Conservation (phyloP, 2,888 invertebrate genomes). For the Pharmacophagus antenor region DNA sequence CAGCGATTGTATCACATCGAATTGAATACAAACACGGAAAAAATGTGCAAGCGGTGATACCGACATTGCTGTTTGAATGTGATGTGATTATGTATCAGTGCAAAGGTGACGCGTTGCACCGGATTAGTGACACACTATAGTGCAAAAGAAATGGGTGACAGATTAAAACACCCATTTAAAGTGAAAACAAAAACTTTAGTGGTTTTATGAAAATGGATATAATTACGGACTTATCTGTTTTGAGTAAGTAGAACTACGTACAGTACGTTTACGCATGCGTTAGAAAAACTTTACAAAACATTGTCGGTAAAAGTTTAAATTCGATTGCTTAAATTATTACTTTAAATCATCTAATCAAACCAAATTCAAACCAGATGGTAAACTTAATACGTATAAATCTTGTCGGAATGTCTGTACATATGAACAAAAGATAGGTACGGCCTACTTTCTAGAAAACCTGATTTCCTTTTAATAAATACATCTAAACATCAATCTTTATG, state of each 20-base stretch:
- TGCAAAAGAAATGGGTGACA: constrained; percentile 75
- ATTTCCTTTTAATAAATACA: constrained; percentile 17
- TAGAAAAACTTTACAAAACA: not conserved
- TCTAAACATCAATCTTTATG: not conserved
- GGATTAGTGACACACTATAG: constrained; percentile 40
- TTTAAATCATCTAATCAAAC: not conserved
- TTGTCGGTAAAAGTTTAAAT: not conserved
- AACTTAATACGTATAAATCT: not conserved
- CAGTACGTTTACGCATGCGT: constrained; percentile 18
- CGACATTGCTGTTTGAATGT: constrained; percentile 35
- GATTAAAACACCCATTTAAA: constrained; percentile 69
- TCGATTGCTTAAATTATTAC: not conserved
- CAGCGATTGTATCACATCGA: constrained; percentile 41
- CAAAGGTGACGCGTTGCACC: constrained; percentile 27
- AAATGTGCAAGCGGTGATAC: constrained; percentile 57
- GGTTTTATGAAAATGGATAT: constrained; percentile 65
- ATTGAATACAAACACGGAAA: constrained; percentile 58
- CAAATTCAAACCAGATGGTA: not conserved
- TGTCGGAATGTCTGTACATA: not conserved
- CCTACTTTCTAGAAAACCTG: constrained; percentile 35
- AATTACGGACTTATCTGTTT: constrained; percentile 63
- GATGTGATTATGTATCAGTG: constrained; percentile 36
- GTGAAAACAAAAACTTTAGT: constrained; percentile 66
- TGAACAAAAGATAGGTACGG: not conserved
- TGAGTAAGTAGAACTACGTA: constrained; percentile 58